Evolutionary conservation across 2,888 invertebrate species (phyloP).

Genomic region (Drosophila emarginata): DNA sequence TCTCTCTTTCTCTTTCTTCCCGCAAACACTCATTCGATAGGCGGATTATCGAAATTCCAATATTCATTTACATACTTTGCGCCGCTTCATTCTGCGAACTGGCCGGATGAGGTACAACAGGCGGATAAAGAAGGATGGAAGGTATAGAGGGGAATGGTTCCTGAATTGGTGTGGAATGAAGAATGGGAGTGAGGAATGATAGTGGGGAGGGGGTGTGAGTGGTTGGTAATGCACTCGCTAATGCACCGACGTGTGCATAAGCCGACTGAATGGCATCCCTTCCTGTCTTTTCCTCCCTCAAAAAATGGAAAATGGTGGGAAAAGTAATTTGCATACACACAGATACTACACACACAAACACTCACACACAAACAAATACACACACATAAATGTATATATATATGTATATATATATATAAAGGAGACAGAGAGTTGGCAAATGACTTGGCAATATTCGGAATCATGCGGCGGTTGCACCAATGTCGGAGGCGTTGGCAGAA

Average conservation of each 20-base stretch:
- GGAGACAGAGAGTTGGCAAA: constrained; percentile 21
- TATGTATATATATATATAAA: not conserved
- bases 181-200: too few relatives aligned
- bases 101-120: constrained; percentile 26
- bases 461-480: not conserved
- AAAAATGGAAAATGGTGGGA: not conserved
- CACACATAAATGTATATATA: not conserved
- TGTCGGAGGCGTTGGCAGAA: not conserved
- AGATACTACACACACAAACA: not conserved
- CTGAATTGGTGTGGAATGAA: not conserved
- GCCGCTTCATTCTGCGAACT: constrained; percentile 53
- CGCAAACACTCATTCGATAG: constrained; percentile 43
- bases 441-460: constrained; percentile 21
- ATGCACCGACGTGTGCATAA: constrained; percentile 21
- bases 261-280: constrained; percentile 11
- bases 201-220: not conserved
- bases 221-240: constrained; percentile 5
- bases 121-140: not conserved
- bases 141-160: not conserved
- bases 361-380: not conserved
- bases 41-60: constrained; percentile 66
- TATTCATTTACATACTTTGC: constrained; percentile 68
- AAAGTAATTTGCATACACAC: constrained; percentile 12
- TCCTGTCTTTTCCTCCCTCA: not conserved
- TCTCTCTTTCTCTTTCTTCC: not conserved